Percentiles rank a stretch among this genome's conserved stretches.
phyloP scores from a whole-genome alignment of 1,140 invertebrate genomes.

The Drosophila mojavensis region DNA sequence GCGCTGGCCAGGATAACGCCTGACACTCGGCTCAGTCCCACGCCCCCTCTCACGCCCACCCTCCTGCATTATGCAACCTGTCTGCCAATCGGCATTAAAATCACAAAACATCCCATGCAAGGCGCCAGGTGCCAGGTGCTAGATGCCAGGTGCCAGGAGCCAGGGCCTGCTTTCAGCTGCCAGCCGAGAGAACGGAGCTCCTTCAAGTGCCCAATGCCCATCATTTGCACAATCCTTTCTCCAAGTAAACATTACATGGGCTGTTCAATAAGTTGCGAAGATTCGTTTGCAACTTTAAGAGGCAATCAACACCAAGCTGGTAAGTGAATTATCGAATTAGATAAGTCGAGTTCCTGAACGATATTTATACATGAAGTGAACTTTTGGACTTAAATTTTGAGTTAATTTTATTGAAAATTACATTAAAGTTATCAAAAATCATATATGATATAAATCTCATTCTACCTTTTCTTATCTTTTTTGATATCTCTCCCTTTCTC shows the following conservation, averaged over 20 bases:
- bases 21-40: slow-evolving; percentile 28
- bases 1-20: slow-evolving; percentile 44
- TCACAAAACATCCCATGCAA: slow-evolving; percentile 70
- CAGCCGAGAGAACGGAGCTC: background rate
- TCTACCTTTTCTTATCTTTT: no score
- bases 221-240: slow-evolving; percentile 41
- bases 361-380: no score
- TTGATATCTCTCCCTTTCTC: no score
- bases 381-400: no score
- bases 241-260: slow-evolving; percentile 29
- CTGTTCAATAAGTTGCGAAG: background rate
- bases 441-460: no score
- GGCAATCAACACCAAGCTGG: no score
- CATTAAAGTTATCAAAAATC: no score
- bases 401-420: no score
- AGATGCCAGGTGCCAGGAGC: background rate
- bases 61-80: slow-evolving; percentile 38
- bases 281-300: no score
- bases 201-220: slow-evolving; percentile 24
- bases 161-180: background rate
- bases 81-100: slow-evolving; percentile 80
- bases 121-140: slow-evolving; percentile 4
- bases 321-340: no score
- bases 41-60: slow-evolving; percentile 37
- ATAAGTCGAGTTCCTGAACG: no score